Percentiles rank a stretch among this genome's conserved stretches.
phyloP scores from a whole-genome alignment of 1,140 invertebrate species.

The Diorhabda elongata region DNA sequence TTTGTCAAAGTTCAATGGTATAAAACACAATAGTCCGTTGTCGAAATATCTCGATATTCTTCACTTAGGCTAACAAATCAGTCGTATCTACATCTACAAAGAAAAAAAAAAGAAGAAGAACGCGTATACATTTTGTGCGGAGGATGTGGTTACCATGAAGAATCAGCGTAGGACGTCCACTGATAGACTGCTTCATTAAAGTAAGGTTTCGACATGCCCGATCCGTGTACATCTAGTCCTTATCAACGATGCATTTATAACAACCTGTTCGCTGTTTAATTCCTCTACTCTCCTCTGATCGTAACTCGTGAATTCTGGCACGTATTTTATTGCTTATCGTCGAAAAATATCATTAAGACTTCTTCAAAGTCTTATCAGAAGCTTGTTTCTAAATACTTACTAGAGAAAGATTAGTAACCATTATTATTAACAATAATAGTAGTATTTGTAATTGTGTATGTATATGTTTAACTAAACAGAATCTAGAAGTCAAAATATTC shows the following conservation, averaged over 20 bases:
- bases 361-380: slow-evolving; percentile 29
- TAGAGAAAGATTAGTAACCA: no score
- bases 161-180: slow-evolving; percentile 32
- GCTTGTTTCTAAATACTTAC: not conserved
- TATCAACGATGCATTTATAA: slow-evolving; percentile 44
- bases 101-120: not conserved
- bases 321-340: slow-evolving; percentile 39
- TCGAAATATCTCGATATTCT: no score
- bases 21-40: no score
- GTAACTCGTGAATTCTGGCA: slow-evolving; percentile 29
- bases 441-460: no score
- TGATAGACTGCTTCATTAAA: slow-evolving; percentile 47
- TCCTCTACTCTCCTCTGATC: slow-evolving; percentile 24
- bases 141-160: slow-evolving; percentile 1
- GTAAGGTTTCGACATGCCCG: slow-evolving; percentile 35
- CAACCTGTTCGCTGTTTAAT: slow-evolving; percentile 36
- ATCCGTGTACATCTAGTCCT: slow-evolving; percentile 40
- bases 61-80: not conserved
- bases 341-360: slow-evolving; percentile 29
- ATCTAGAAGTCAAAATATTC: no score
- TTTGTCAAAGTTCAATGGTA: no score
- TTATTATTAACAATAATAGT: no score
- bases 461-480: no score
- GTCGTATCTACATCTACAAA: not conserved
- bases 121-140: not conserved